Base-by-base conservation (phyloP, 2,113 vertebrate genomes). In the Loxodonta africana region DNA sequence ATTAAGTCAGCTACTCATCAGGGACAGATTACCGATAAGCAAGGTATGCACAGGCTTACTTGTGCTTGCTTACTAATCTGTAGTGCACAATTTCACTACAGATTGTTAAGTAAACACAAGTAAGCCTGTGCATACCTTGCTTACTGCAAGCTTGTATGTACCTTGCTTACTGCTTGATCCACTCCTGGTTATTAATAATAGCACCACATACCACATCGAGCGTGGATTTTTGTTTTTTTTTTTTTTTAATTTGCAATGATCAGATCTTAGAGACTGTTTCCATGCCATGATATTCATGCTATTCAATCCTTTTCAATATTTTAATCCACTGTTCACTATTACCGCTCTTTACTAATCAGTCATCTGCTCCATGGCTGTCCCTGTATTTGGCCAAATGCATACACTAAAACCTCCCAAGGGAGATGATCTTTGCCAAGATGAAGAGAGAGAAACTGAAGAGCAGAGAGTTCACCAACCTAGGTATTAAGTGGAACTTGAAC, bases 371-470 rank as follows among this genome's bases (percentile, higher is more conserved):
- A 12, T 69, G 37, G 44, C 6, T 41, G 14, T 21, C 18, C 5
- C 5, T 77, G 1, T 53, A 0, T 2, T 82, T 84, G 21, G 0
- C n/a, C 9, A 53, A 17, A 8, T 3, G 4, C 17, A 8, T 41
- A 23, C 12, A 3, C 62, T 46, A 20, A 46, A 48, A 46, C 8
- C 9, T 65, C 18, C 14, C 62, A 44, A 87, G 33, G 6, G 23
- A 76, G 11, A 60, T 2, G 41, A 60, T 15, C 83, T 30, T 93
- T 82, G 21, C 44, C 18, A 28, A 88, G 11, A 63, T 65, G 84
- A 6, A 76, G 65, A 90, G 3, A 86, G 67, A 41, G 14, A 51
- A 30, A 9, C 11, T 4, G 18, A 96, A 41, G n/a, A 67, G 4
- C 11, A 86, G 28, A 25, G 60, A 69, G 9, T 33, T 48, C 7